These are phyloP conservation scores for Diachasmimorpha longicaudata DNA, from an alignment of 1,140 invertebrate species.

Conservation along the genomic window DNA sequence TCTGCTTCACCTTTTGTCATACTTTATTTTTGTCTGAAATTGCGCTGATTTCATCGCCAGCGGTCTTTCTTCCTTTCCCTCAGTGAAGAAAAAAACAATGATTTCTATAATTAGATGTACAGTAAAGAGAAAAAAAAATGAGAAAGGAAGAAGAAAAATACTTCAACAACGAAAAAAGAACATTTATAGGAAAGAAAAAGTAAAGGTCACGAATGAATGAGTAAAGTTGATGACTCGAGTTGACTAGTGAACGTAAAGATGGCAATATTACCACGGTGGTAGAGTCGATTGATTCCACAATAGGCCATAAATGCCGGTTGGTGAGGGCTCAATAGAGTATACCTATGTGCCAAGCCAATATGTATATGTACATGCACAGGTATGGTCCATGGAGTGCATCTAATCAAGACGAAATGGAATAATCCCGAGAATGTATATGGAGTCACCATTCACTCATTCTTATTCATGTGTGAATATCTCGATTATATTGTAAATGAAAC, in stretches of 20 bases:
- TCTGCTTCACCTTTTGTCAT: conserved; percentile 25
- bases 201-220: not conserved
- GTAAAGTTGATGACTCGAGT: not conserved
- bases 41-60: conserved; percentile 26
- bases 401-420: conserved; percentile 25
- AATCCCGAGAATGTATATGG: not conserved
- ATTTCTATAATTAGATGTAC: not conserved
- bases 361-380: not conserved
- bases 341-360: not conserved
- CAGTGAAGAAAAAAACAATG: not conserved
- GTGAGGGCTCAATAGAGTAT: conserved; percentile 14
- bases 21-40: conserved; percentile 31
- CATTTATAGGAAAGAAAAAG: not conserved
- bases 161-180: not conserved
- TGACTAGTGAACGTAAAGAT: conserved; percentile 4
- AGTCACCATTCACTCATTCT: not conserved
- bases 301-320: conserved; percentile 23
- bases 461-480: conserved; percentile 1
- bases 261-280: not conserved
- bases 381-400: conserved; percentile 13
- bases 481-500: not conserved
- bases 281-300: conserved; percentile 22
- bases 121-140: not conserved
- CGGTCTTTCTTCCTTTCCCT: not conserved
- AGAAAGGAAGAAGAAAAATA: not conserved